Percentiles rank a stretch among this genome's conserved stretches.
phyloP scores from a whole-genome alignment of 2,113 vertebrate genomes.

The Ochotona princeps region DNA sequence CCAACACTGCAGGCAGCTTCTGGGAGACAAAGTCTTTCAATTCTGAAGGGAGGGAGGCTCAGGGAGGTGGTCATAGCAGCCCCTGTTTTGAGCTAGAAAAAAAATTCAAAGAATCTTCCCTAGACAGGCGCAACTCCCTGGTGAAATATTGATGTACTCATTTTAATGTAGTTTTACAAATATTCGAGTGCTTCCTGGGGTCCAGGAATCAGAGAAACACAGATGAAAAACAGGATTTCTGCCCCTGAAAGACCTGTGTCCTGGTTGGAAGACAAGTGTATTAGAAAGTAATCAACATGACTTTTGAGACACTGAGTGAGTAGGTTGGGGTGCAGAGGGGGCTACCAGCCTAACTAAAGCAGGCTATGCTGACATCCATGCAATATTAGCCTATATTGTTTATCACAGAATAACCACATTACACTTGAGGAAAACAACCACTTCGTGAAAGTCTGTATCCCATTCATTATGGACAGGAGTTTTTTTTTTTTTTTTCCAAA shows the following conservation, averaged over 20 bases:
- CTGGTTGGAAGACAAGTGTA: conserved; percentile 13
- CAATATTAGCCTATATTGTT: not conserved
- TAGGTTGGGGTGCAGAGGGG: not conserved
- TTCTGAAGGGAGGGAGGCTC: conserved; percentile 20
- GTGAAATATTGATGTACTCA: not conserved
- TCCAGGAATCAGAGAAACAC: not conserved
- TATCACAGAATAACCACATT: not conserved
- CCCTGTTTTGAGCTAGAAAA: not conserved
- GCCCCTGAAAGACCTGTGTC: not conserved
- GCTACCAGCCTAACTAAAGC: not conserved
- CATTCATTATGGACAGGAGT: conserved; percentile 1
- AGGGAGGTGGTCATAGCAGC: not conserved
- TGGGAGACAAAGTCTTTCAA: not conserved
- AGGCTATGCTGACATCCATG: conserved; percentile 6
- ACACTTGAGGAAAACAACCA: conserved; percentile 18
- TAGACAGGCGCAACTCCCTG: not conserved
- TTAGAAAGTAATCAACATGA: conserved; percentile 17
- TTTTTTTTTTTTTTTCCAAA: not conserved
- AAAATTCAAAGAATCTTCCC: conserved; percentile 27
- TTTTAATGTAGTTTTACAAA: conserved; percentile 35
- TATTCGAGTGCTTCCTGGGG: not conserved
- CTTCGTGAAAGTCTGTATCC: not conserved
- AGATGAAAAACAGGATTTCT: not conserved
- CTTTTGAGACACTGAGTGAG: not conserved
- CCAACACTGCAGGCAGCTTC: not conserved